Percentiles rank a stretch among this genome's conserved stretches.
Evolutionary conservation across 2,888 invertebrate genomes (phyloP).

Genomic region (Iphiclides podalirius): DNA sequence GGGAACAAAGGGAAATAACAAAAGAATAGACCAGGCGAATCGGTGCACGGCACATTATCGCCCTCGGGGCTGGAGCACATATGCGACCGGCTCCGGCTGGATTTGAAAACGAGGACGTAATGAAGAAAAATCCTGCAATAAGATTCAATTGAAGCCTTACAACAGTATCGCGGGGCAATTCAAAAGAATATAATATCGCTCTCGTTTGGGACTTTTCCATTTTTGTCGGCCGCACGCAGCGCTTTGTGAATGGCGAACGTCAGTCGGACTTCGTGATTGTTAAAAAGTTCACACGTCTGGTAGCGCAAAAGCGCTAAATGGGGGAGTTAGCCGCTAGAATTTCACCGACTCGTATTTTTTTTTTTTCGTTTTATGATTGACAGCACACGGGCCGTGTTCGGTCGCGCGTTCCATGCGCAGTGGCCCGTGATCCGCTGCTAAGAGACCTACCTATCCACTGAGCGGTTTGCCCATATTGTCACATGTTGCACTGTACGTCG

Average conservation of each 20-base stretch:
- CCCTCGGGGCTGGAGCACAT: constrained; percentile 46
- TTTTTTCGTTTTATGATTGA: constrained; percentile 77
- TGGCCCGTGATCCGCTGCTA: constrained; percentile 66
- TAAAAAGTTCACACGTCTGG: constrained; percentile 47
- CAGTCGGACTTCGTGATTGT: constrained; percentile 39
- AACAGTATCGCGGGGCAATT: constrained; percentile 30
- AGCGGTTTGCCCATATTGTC: constrained; percentile 53
- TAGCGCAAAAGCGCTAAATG: constrained; percentile 53
- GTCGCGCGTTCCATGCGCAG: constrained; percentile 70
- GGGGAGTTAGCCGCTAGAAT: constrained; percentile 61
- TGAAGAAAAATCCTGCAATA: constrained; percentile 41
- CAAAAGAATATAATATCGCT: constrained; percentile 35
- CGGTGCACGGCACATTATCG: constrained; percentile 59
- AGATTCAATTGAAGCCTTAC: constrained; percentile 32
- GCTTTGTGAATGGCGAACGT: constrained; percentile 39
- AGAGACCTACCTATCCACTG: constrained; percentile 61
- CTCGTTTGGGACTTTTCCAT: constrained; percentile 29
- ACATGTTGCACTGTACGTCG: constrained; percentile 47
- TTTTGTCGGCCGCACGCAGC: constrained; percentile 42
- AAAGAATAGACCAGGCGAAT: constrained; percentile 70
- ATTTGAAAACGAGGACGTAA: constrained; percentile 50
- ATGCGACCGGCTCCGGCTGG: constrained; percentile 47
- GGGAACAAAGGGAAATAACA: constrained; percentile 71
- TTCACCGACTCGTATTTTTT: constrained; percentile 41
- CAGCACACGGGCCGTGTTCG: constrained; percentile 74